A percentile compares a stretch with the other conserved stretches of the same genome.
Evolutionary conservation across 2,797 vertebrate species (phyloP).

Genomic region (Australoheros facetus): DNA sequence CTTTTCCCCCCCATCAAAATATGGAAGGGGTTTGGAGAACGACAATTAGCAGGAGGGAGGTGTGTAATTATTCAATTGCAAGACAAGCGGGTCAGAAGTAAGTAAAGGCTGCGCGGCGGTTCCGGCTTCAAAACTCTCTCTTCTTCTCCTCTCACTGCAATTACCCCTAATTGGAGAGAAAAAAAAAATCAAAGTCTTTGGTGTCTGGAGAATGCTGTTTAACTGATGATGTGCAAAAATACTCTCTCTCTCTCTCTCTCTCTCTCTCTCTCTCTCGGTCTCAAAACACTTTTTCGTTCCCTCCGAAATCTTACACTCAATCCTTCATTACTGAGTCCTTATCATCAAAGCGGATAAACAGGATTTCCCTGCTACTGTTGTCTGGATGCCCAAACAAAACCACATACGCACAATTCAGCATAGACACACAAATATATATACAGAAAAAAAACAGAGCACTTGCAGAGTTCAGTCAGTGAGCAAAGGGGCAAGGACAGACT

Average conservation of each 20-base stretch:
- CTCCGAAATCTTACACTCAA: slow-evolving; percentile 34
- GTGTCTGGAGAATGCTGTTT: slow-evolving; percentile 71
- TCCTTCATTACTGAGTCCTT: slow-evolving; percentile 58
- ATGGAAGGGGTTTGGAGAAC: slow-evolving; percentile 62
- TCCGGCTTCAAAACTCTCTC: slow-evolving; percentile 70
- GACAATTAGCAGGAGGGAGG: slow-evolving; percentile 79
- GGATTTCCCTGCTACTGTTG: slow-evolving; percentile 67
- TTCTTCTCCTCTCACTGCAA: slow-evolving; percentile 77
- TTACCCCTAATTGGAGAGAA: slow-evolving; percentile 75
- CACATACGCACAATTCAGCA: slow-evolving; percentile 3
- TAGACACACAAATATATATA: neutral
- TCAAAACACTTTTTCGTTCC: slow-evolving; percentile 37
- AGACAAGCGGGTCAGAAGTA: slow-evolving; percentile 76
- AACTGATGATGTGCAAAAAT: slow-evolving; percentile 75
- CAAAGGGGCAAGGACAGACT: slow-evolving; percentile 52
- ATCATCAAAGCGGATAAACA: slow-evolving; percentile 74
- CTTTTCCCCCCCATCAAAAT: slow-evolving; percentile 71
- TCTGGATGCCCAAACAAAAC: slow-evolving; percentile 36
- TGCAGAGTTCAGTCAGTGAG: slow-evolving; percentile 33
- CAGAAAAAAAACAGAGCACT: slow-evolving; percentile 25
- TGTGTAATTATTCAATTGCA: slow-evolving; percentile 80
- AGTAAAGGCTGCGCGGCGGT: slow-evolving; percentile 70
- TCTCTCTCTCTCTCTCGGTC: slow-evolving; percentile 23
- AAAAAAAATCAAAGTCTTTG: slow-evolving; percentile 74
- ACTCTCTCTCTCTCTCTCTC: slow-evolving; percentile 36